Evolutionary conservation across 1,140 invertebrate genomes (phyloP).

Genomic region (Andrena cerasifolii): DNA sequence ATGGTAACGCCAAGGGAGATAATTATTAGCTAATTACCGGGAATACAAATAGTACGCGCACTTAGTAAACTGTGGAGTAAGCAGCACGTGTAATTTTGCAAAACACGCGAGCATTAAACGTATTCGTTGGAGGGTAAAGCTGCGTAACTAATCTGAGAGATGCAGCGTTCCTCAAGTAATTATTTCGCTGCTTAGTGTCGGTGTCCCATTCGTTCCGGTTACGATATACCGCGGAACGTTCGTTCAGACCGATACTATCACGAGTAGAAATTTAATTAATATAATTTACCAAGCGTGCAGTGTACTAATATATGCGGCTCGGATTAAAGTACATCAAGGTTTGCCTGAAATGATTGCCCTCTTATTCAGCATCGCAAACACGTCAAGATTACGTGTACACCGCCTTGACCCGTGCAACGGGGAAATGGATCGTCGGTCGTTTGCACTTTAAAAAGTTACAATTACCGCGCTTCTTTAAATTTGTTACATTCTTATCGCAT

Average conservation of each 20-base stretch:
- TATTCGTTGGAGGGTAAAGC: conserved; percentile 2
- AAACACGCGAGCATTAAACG: not conserved
- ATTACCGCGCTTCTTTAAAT: not conserved
- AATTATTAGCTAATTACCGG: conserved; percentile 9
- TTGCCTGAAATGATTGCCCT: conserved; percentile 33
- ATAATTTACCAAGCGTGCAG: conserved; percentile 65
- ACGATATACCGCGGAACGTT: conserved; percentile 26
- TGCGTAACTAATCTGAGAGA: conserved; percentile 32
- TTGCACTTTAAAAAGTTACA: conserved; percentile 26
- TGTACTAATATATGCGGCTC: conserved; percentile 60
- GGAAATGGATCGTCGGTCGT: conserved; percentile 21
- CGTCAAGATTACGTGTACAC: conserved; percentile 17
- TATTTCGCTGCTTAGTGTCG: conserved; percentile 57
- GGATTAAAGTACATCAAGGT: conserved; percentile 48
- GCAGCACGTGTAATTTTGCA: not conserved
- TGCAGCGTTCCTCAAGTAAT: conserved; percentile 52
- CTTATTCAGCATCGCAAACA: conserved; percentile 43
- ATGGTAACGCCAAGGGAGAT: too few species aligned
- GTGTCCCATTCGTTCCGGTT: conserved; percentile 56
- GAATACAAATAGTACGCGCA: not conserved
- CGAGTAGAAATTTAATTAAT: conserved; percentile 69
- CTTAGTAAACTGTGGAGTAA: not conserved
- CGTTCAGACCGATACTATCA: conserved; percentile 36
- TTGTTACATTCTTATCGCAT: not conserved
- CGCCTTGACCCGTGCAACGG: conserved; percentile 13